Evolutionary conservation across 2,113 vertebrate genomes (phyloP), one percentile per base, ranked within the genome.

Genomic region (Vulpes vulpes): DNA sequence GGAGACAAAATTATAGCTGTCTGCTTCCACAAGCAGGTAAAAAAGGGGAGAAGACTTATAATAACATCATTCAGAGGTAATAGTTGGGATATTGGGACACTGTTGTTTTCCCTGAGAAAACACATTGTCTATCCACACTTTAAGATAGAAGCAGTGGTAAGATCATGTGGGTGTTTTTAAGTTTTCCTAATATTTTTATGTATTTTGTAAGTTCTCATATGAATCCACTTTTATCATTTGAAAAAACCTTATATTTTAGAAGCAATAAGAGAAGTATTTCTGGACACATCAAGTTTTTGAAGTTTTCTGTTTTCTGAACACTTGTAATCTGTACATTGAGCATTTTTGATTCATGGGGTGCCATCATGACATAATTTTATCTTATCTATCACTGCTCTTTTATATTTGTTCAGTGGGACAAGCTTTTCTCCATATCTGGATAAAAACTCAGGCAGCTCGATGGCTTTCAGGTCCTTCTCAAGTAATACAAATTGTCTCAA

Each of bases 291-390:
- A 20, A 30, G 60, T 85, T 89, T 82, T 62, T 79, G 38, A 65
- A 67, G 30, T 69, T 89, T 78, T 94, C 55, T 94, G 62, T 79
- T 23, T 93, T 80, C 71, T 90, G 85, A 89, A 89, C 62, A 65
- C 30, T n/a, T 27, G 5, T 57, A 12, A 64, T 17, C 2, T 64
- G 9, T 71, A 2, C 79, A 49, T 6, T 35, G 71, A 83, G 30
- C 23, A 89, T 6, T 49, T 8, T 9, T 73, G 71, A 79, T 73
- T 57, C 8, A 15, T 73, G 55, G 32, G 57, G 4, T 62, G 23
- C 49, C 23, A 23, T 85, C 8, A 51, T n/a, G 35, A 86, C 85
- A 32, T 76, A 71, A 73, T 79, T 85, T 67, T 67, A 89, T 51
- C 20, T 57, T 84, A 32, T 49, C 17, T 93, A 57, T 82, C 43